Evolutionary conservation across 30 jellyfish, hydroid and myxozoan genomes (phyloP).

Genomic region (Sanderia malayensis): DNA sequence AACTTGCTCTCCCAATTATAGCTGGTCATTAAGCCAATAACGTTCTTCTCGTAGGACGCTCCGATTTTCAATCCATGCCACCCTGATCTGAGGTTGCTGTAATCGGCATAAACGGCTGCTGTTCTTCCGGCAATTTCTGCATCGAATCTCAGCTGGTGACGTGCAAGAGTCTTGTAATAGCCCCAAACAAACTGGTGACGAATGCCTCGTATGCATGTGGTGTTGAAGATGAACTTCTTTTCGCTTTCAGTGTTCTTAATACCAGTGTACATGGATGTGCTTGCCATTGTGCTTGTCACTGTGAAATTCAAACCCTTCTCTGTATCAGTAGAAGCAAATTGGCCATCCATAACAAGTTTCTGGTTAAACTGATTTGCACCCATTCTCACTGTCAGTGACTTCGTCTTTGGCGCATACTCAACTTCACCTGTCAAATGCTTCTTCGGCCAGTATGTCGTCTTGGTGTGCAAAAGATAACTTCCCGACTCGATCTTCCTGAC

Average conservation of each 20-base stretch:
- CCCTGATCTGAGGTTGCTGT: slow-evolving; percentile 51
- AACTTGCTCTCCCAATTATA: slow-evolving; percentile 25
- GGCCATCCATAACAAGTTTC: slow-evolving; percentile 74
- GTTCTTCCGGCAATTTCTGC: slow-evolving; percentile 73
- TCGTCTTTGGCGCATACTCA: slow-evolving; percentile 64
- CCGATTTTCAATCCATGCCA: slow-evolving; percentile 49
- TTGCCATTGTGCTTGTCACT: slow-evolving; percentile 56
- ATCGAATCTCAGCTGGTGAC: slow-evolving; percentile 36
- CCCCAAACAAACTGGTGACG: slow-evolving; percentile 26
- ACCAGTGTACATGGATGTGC: slow-evolving; percentile 73
- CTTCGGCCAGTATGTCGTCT: slow-evolving; percentile 90
- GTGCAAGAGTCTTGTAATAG: slow-evolving; percentile 23
- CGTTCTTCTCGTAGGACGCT: slow-evolving; percentile 14
- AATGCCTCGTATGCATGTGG: slow-evolving; percentile 37
- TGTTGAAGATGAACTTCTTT: slow-evolving; percentile 57
- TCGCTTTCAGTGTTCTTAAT: slow-evolving; percentile 25
- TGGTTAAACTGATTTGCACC: slow-evolving; percentile 86
- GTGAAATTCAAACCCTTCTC: slow-evolving; percentile 76
- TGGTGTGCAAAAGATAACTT: slow-evolving; percentile 54
- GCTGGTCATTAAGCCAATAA: slow-evolving; percentile 31
- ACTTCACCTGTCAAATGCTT: slow-evolving; percentile 85
- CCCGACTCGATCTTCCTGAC: slow-evolving; percentile 56
- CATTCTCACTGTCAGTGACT: slow-evolving; percentile 55
- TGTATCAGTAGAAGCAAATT: slow-evolving; percentile 38
- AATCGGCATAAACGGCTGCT: slow-evolving; percentile 45